phyloP scores from a whole-genome alignment of 2,797 vertebrate genomes.

The Brachyrhaphis roseni region DNA sequence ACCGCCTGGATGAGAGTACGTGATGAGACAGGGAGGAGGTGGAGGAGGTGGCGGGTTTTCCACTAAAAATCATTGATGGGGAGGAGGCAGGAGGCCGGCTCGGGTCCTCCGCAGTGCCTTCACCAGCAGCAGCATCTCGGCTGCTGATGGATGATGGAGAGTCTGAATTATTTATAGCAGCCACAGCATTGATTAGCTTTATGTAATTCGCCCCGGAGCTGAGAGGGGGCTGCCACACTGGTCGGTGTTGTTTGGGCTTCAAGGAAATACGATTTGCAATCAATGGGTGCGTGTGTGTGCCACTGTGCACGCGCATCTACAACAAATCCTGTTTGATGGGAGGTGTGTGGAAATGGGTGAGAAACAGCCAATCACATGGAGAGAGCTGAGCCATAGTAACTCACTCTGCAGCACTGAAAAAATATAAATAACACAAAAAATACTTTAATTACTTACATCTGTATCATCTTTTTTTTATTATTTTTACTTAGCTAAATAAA shows the following conservation, averaged over 20 bases:
- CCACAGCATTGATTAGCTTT: constrained; percentile 58
- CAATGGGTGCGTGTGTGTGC: constrained; percentile 13
- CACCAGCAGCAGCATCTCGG: constrained; percentile 22
- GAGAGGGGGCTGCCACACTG: constrained; percentile 9
- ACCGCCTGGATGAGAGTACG: constrained; percentile 18
- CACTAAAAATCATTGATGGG: neutral
- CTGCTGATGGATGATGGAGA: constrained; percentile 45
- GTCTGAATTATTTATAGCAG: constrained; percentile 64
- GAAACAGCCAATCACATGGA: constrained; percentile 7
- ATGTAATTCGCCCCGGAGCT: constrained; percentile 29
- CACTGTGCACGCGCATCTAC: neutral
- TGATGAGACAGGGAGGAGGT: constrained; percentile 3
- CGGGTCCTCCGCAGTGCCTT: constrained; percentile 44
- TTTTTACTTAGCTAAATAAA: neutral
- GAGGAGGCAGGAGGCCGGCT: constrained; percentile 34
- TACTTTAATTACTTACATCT: neutral
- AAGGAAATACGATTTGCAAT: constrained; percentile 4
- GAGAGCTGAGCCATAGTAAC: neutral
- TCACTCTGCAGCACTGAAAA: neutral
- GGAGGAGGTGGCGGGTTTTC: constrained; percentile 4
- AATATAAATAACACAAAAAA: neutral
- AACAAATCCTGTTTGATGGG: constrained; percentile 6
- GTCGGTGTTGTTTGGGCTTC: constrained; percentile 12
- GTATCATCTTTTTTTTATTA: neutral
- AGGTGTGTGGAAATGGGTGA: constrained; percentile 7